Evolutionary conservation across 2,797 vertebrate species (phyloP), one percentile per base, ranked within the genome.

Genomic region (Rhynchonycteris naso): DNA sequence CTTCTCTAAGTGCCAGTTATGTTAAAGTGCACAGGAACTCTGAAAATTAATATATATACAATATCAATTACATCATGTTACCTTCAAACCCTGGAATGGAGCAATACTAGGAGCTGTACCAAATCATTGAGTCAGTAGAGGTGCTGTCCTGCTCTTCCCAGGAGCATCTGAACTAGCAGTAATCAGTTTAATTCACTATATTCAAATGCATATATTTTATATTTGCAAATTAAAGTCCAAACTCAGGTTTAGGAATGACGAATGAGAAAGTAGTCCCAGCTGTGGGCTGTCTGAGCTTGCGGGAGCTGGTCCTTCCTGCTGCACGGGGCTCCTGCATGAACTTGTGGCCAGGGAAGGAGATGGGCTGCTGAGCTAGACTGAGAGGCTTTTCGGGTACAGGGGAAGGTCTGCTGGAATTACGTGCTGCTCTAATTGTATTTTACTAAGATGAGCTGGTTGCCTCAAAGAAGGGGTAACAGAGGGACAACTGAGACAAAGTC

Each of bases 21-120:
- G 86, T 89, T 61, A 86, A 93, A 80, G n/a, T 43, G 35, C 47
- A 72, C 82, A 94, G 22, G 74, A 83, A 69, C 10, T 84, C 52
- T 24, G 4, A 52, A n/a, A 69, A 26, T 80, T 79, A 90, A 78
- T 63, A 59, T n/a, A 59, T n/a, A 47, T 13, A 75, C 12, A 54
- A 72, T 13, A 50, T 1, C 1, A 54, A 52, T 52, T 50, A 79
- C 18, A 38, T 50, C 7, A 12, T 38, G 28, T 68, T 69, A n/a
- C 33, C 22, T 68, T 79, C 8, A 30, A 74, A 35, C 33, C 21
- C 28, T 59, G 63, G 33, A 43, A 47, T 35, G 3, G 15, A 24
- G 24, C 21, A 59, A 47, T 4, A 13, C 9, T 16, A 35, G 58
- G 59, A 52, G 52, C 26, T 52, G 16, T 24, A 47, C 59, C 68